Evolutionary conservation across 2,888 invertebrate species (phyloP), one percentile per base, ranked within the genome.

Genomic region (Diachrysia chrysitis): DNA sequence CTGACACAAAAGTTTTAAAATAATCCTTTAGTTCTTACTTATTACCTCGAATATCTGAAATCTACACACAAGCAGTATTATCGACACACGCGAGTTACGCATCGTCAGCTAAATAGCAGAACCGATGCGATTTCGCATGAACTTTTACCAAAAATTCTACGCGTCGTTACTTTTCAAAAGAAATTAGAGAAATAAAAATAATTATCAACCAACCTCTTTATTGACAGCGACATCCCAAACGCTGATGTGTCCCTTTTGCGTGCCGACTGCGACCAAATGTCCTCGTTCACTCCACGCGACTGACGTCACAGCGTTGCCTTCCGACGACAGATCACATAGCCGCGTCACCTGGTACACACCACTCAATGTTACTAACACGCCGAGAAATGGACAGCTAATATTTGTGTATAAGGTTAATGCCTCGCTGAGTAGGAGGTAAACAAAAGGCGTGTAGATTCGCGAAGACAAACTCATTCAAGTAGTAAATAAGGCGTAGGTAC

Each of bases 241-340:
- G 86, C 99, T 99, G 64, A 99, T 98, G 86, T 98, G 98, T 62
- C 99, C 99, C 87, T 98, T 98, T 95, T 99, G 98, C 14, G 99
- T 99, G 32, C 99, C 99, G 35, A 99, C 99, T 0, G 99, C 99
- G 6, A 99, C 98, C 55, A 98, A 96, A 89, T 99, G 98, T 16
- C 99, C 99, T 79, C 99, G 96, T 89, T 99, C 99, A 88, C 99
- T 98, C 99, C 99, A 99, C 58, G 99, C 98, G 23, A 99, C 99
- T 1, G 99, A 99, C 5, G 99, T 99, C 42, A 99, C 99, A 9
- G 98, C 98, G 91, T 99, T 99, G 35, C 98, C 98, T 90, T 99
- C 99, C 48, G 97, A 96, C 9, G 98, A 98, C 69, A 99, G 96
- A 94, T 99, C 99, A 95, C 99, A 99, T 46, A 99, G 95, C 86